Conservation (phyloP, 2,888 invertebrate species). For the Xestia c-nigrum region DNA sequence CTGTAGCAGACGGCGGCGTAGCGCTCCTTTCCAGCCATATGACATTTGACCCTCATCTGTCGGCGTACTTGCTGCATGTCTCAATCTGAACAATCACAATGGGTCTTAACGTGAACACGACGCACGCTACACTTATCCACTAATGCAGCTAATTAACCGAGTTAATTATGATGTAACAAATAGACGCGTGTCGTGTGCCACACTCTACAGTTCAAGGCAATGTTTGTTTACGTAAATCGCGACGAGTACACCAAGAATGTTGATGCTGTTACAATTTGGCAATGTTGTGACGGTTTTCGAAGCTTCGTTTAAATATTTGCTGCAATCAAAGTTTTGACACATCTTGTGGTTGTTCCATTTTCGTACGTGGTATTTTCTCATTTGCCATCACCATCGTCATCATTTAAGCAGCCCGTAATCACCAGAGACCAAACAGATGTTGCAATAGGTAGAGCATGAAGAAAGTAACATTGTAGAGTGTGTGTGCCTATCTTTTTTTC, state of each 20-base stretch:
- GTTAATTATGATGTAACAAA: conserved; percentile 72
- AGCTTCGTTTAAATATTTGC: conserved; percentile 22
- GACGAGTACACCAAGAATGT: conserved; percentile 27
- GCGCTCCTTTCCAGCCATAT: conserved; percentile 31
- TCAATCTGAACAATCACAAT: conserved; percentile 67
- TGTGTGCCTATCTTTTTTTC: neutral
- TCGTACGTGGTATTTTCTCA: neutral
- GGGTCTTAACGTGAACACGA: conserved; percentile 63
- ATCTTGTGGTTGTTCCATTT: conserved; percentile 10
- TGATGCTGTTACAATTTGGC: conserved; percentile 34
- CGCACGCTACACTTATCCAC: conserved; percentile 67
- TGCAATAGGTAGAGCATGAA: neutral
- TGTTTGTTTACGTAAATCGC: conserved; percentile 72
- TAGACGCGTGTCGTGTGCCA: conserved; percentile 68
- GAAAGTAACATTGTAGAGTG: neutral
- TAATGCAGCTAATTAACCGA: conserved; percentile 70
- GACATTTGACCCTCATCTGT: conserved; percentile 68
- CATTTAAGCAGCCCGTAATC: neutral
- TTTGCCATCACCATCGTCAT: neutral
- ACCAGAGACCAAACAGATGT: neutral
- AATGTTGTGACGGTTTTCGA: conserved; percentile 11
- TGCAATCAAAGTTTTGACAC: conserved; percentile 30
- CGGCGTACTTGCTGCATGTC: conserved; percentile 52
- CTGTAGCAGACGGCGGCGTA: neutral
- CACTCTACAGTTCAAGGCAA: conserved; percentile 74